Percentiles rank a stretch among this genome's conserved stretches.
Evolutionary conservation across 2,797 vertebrate species (phyloP).

Genomic region (Syngnathus rostellatus): DNA sequence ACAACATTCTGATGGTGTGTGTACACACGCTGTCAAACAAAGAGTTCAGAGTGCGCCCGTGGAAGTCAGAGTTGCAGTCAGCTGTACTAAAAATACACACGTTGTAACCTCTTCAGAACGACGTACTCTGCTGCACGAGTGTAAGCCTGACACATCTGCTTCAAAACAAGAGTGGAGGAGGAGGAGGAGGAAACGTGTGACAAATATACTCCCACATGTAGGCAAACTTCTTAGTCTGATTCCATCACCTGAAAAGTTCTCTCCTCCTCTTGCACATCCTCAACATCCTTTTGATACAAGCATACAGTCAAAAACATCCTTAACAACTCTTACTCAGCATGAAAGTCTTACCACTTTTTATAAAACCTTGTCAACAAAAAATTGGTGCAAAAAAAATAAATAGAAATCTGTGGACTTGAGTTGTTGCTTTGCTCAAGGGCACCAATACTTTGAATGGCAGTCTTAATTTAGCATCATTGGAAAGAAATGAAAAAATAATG

Average conservation of each 20-base stretch:
- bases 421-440: background rate
- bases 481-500: background rate
- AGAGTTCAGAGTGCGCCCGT: slow-evolving; percentile 22
- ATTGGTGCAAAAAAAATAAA: no score
- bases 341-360: background rate
- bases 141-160: slow-evolving; percentile 40
- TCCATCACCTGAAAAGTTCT: slow-evolving; percentile 1
- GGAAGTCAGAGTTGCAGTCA: slow-evolving; percentile 32
- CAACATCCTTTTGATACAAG: background rate
- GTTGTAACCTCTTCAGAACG: slow-evolving; percentile 22
- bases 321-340: background rate
- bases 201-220: background rate
- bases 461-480: background rate
- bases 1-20: background rate
- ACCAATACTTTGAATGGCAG: background rate
- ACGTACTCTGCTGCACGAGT: background rate
- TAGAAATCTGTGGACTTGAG: background rate
- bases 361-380: background rate
- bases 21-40: slow-evolving; percentile 1
- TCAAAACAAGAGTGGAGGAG: slow-evolving; percentile 12
- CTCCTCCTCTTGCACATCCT: background rate
- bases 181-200: background rate
- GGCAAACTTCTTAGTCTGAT: background rate
- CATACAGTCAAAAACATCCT: background rate
- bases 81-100: slow-evolving; percentile 48